A percentile compares a stretch with the other conserved stretches of the same genome.
phyloP scores from a whole-genome alignment of 2,888 invertebrate genomes.

The Pimpla rufipes region DNA sequence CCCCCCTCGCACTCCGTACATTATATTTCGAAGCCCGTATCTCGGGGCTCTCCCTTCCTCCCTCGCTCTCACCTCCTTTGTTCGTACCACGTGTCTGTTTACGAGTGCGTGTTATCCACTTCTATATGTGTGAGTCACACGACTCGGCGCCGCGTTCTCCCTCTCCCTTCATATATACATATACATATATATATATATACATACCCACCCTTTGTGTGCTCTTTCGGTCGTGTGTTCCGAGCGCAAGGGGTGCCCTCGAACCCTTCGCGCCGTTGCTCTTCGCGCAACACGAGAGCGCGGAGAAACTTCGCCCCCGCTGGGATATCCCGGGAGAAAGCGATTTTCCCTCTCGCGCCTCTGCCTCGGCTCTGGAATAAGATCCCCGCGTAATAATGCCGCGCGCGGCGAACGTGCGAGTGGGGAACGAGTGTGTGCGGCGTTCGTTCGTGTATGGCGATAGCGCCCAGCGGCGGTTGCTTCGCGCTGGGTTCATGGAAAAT shows the following conservation, averaged over 20 bases:
- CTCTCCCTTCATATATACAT: too few relatives aligned
- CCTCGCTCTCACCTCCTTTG: conserved; percentile 46
- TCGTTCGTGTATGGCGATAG: conserved; percentile 16
- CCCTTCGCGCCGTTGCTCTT: conserved; percentile 56
- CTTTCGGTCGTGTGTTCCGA: conserved; percentile 30
- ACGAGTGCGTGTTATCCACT: conserved; percentile 58
- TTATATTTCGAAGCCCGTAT: conserved; percentile 56
- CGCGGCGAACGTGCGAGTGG: neutral
- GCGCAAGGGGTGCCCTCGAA: conserved; percentile 60
- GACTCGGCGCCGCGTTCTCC: too few relatives aligned
- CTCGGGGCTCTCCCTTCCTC: neutral
- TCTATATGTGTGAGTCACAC: conserved; percentile 40
- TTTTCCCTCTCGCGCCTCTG: conserved; percentile 4
- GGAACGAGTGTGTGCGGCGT: neutral
- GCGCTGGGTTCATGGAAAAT: conserved; percentile 38
- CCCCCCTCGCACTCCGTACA: conserved; percentile 67
- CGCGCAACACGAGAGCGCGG: conserved; percentile 42
- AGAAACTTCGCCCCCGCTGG: conserved; percentile 51
- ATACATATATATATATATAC: too few relatives aligned
- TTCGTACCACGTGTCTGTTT: conserved; percentile 61
- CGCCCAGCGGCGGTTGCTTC: neutral
- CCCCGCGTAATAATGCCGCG: conserved; percentile 15
- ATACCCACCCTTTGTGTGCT: conserved; percentile 50
- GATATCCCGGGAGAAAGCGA: conserved; percentile 10
- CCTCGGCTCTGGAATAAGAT: conserved; percentile 22